Conservation (phyloP, 2,888 invertebrate genomes). For the Agrilus mali region DNA sequence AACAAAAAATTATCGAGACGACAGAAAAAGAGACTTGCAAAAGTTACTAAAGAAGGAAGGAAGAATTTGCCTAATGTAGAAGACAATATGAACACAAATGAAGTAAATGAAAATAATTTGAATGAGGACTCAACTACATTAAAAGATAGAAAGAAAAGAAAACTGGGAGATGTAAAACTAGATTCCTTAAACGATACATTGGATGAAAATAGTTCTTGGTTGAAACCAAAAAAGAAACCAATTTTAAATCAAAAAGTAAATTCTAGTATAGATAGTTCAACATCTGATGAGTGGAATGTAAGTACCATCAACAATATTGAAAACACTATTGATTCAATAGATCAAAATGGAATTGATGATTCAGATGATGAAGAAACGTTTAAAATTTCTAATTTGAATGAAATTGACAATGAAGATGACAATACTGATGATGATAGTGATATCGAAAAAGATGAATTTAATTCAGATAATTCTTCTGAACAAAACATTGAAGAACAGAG, state of each 20-base stretch:
- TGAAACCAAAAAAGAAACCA: conserved; percentile 46
- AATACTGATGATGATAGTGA: conserved; percentile 25
- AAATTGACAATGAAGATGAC: conserved; percentile 23
- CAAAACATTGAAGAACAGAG: conserved; percentile 28
- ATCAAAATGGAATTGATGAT: conserved; percentile 24
- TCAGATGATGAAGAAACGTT: conserved; percentile 22
- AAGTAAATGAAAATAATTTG: not conserved
- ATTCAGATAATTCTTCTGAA: conserved; percentile 17
- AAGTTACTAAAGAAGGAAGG: conserved; percentile 36
- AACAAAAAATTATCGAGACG: conserved; percentile 53
- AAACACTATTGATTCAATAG: conserved; percentile 22
- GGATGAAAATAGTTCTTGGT: conserved; percentile 61
- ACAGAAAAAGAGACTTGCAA: conserved; percentile 50
- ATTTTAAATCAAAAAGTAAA: conserved; percentile 10
- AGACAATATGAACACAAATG: not conserved
- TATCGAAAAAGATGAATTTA: conserved; percentile 24
- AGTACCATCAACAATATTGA: conserved; percentile 23
- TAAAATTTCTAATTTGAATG: conserved; percentile 18
- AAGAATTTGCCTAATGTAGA: not conserved
- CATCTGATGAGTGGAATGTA: conserved; percentile 15
- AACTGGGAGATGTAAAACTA: conserved; percentile 13
- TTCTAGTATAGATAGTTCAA: conserved; percentile 13
- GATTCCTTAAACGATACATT: conserved; percentile 40
- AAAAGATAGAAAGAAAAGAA: not conserved
- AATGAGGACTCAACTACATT: not conserved